These are phyloP conservation scores for Fratercula arctica DNA, from an alignment of 2,797 vertebrate genomes.

Conservation along the genomic window DNA sequence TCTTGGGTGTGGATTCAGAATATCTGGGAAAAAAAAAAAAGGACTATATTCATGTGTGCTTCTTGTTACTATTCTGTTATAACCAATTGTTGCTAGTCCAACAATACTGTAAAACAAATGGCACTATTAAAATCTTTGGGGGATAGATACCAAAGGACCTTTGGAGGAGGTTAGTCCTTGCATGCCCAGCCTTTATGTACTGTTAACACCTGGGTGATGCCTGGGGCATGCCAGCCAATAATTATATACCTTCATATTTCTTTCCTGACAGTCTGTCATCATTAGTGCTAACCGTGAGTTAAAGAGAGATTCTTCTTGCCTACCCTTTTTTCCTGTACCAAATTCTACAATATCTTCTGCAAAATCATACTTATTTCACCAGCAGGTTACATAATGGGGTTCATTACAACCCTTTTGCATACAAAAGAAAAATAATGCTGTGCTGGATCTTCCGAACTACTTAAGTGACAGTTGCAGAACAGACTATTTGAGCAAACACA, in stretches of 20 bases:
- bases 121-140: constrained; percentile 28
- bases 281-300: constrained; percentile 73
- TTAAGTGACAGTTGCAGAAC: not conserved
- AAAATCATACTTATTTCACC: not conserved
- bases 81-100: not conserved
- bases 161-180: constrained; percentile 78
- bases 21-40: not conserved
- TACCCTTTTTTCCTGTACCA: not conserved
- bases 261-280: constrained; percentile 86
- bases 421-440: not conserved
- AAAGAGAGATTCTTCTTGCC: constrained; percentile 3
- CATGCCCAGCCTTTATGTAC: constrained; percentile 81
- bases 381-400: not conserved
- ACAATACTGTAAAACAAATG: not conserved
- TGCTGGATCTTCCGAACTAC: not conserved
- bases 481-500: not conserved
- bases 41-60: not conserved
- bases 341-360: not conserved
- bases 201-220: constrained; percentile 88
- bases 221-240: constrained; percentile 83
- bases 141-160: constrained; percentile 71
- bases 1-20: not conserved
- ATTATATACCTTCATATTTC: constrained; percentile 85
- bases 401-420: not conserved
- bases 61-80: not conserved